These are phyloP conservation scores for Tetragonisca angustula DNA, from an alignment of 2,888 invertebrate species.

Conservation along the genomic window DNA sequence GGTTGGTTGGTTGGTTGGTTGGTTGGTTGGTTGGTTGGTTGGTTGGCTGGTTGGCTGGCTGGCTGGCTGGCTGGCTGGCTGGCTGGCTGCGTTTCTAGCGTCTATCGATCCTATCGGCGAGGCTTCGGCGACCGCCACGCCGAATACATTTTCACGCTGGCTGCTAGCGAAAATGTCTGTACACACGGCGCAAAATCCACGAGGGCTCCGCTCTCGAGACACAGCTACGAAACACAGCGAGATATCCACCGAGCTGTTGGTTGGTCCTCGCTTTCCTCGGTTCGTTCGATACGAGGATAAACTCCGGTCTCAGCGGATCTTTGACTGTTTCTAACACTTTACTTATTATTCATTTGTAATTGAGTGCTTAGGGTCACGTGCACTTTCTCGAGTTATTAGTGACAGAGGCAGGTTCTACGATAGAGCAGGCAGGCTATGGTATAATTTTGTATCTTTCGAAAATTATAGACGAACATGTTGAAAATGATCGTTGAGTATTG, in stretches of 20 bases:
- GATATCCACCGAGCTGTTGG: no score
- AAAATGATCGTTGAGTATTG: no score
- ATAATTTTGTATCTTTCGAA: no score
- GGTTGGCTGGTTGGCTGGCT: conserved; percentile 61
- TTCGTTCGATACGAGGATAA: not conserved
- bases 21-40: conserved; percentile 59
- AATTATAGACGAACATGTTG: no score
- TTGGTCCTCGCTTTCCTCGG: not conserved
- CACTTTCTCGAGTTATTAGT: no score
- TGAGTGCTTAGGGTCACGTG: no score
- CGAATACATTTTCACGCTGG: conserved; percentile 72
- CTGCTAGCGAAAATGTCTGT: conserved; percentile 59
- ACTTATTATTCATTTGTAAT: no score
- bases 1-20: not conserved
- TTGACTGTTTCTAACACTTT: not conserved
- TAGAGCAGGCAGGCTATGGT: no score
- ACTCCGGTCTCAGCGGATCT: not conserved
- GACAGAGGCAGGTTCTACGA: no score
- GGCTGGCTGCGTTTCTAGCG: conserved; percentile 70
- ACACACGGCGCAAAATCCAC: conserved; percentile 13
- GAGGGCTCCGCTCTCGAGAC: not conserved
- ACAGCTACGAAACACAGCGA: not conserved
- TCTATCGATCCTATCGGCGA: conserved; percentile 75
- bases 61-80: conserved; percentile 61
- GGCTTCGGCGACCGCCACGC: conserved; percentile 70